These are phyloP conservation scores for Disparrhopalites patrizii DNA, from an alignment of 2,888 invertebrate genomes.

Conservation along the genomic window DNA sequence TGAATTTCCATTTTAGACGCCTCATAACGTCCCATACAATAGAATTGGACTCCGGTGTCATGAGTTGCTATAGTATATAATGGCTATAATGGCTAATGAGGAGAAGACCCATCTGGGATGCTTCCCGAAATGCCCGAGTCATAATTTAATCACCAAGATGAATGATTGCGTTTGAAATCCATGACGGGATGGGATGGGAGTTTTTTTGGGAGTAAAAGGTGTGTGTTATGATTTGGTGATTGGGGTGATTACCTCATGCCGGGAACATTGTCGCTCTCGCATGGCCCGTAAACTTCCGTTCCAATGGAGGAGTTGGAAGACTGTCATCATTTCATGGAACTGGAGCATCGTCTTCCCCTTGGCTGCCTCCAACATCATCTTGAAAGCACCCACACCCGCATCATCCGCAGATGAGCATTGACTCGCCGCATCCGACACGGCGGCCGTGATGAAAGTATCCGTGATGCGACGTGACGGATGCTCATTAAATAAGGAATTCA, in stretches of 20 bases:
- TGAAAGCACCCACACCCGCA: slow-evolving; percentile 64
- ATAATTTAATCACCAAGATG: too few species aligned
- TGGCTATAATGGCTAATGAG: too few species aligned
- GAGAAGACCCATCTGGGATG: too few species aligned
- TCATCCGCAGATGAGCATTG: slow-evolving; percentile 16
- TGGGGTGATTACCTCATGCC: slow-evolving; percentile 64
- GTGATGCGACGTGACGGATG: slow-evolving; percentile 88
- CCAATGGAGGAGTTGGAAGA: slow-evolving; percentile 93
- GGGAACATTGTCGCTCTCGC: slow-evolving; percentile 89
- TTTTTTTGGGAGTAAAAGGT: too few species aligned
- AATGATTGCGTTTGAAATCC: too few species aligned
- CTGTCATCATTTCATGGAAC: slow-evolving; percentile 96
- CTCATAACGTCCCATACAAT: too few species aligned
- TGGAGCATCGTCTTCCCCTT: slow-evolving; percentile 83
- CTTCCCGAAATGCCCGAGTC: too few species aligned
- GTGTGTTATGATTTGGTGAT: too few species aligned
- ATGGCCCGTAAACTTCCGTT: slow-evolving; percentile 93
- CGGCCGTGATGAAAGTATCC: slow-evolving; percentile 90
- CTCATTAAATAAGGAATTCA: slow-evolving; percentile 96
- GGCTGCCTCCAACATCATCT: slow-evolving; percentile 64
- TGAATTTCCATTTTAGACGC: too few species aligned
- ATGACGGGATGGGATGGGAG: too few species aligned
- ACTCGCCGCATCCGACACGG: slow-evolving; percentile 83
- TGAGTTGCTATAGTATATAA: too few species aligned
- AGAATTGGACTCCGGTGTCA: too few species aligned